Conservation (phyloP, 2,113 vertebrate genomes). For the Rhegmatorhina hoffmannsi region DNA sequence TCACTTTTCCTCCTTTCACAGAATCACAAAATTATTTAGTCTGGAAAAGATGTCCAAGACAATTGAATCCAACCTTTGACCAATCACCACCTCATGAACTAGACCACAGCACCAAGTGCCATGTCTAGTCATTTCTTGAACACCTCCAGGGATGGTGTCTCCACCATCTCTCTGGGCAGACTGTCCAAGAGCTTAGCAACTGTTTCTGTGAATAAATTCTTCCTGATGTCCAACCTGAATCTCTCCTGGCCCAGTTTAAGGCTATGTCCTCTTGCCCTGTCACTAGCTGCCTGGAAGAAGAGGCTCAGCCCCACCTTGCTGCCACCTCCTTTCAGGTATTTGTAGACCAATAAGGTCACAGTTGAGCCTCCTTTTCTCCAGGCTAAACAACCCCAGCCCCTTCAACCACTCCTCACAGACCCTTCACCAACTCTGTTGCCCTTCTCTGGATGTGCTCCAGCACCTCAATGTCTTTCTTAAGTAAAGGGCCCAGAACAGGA, state of each 20-base stretch:
- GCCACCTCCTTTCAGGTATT: neutral
- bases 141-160: neutral
- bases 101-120: neutral
- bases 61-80: neutral
- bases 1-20: neutral
- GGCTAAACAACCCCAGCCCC: neutral
- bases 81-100: neutral
- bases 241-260: neutral
- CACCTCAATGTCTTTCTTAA: neutral
- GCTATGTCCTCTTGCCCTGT: neutral
- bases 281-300: neutral
- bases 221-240: neutral
- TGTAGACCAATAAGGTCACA: neutral
- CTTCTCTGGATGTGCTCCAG: neutral
- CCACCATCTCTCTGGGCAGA: neutral
- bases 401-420: neutral
- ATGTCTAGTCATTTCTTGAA: fast-evolving
- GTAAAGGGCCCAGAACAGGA: neutral
- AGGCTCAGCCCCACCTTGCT: neutral
- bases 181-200: neutral
- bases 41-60: neutral
- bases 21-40: neutral
- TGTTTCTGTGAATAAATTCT: neutral
- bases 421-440: no score
- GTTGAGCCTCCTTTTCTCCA: neutral